Percentiles rank a stretch among this genome's conserved stretches.
phyloP scores from a whole-genome alignment of 2,888 invertebrate genomes.

The Apamea monoglypha region DNA sequence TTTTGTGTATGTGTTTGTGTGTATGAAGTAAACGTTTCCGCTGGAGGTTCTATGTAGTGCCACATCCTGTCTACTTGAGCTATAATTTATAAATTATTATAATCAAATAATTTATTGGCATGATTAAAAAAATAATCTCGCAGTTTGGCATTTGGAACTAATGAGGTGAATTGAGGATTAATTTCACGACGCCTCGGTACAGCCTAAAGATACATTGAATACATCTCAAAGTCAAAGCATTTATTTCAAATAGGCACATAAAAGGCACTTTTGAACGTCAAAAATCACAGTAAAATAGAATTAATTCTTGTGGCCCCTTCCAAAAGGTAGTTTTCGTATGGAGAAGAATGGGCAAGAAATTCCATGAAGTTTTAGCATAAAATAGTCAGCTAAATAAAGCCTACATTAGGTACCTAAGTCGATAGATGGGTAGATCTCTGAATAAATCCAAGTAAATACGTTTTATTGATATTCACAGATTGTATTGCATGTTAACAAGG shows the following conservation, averaged over 20 bases:
- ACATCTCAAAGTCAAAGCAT: not conserved
- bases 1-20: slow-evolving; percentile 70
- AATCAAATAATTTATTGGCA: slow-evolving; percentile 63
- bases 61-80: slow-evolving; percentile 75
- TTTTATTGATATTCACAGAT: slow-evolving; percentile 47
- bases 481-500: slow-evolving; percentile 52
- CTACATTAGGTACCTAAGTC: slow-evolving; percentile 22
- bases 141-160: slow-evolving; percentile 48
- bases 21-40: slow-evolving; percentile 80
- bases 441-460: slow-evolving; percentile 43
- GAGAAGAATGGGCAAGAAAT: too few relatives aligned
- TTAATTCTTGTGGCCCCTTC: too few relatives aligned
- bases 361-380: not conserved
- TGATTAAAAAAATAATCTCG: slow-evolving; percentile 49
- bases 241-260: too few relatives aligned
- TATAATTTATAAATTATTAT: slow-evolving; percentile 65
- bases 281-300: too few relatives aligned
- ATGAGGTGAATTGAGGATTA: slow-evolving; percentile 31
- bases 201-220: slow-evolving; percentile 4
- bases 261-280: too few relatives aligned
- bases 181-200: slow-evolving; percentile 4
- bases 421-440: slow-evolving; percentile 24
- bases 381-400: slow-evolving; percentile 6
- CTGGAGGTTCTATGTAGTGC: slow-evolving; percentile 74
- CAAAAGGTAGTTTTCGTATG: too few relatives aligned